These are phyloP conservation scores for Acrobeloides nanus DNA, from an alignment of 2,888 invertebrate species.

Conservation along the genomic window DNA sequence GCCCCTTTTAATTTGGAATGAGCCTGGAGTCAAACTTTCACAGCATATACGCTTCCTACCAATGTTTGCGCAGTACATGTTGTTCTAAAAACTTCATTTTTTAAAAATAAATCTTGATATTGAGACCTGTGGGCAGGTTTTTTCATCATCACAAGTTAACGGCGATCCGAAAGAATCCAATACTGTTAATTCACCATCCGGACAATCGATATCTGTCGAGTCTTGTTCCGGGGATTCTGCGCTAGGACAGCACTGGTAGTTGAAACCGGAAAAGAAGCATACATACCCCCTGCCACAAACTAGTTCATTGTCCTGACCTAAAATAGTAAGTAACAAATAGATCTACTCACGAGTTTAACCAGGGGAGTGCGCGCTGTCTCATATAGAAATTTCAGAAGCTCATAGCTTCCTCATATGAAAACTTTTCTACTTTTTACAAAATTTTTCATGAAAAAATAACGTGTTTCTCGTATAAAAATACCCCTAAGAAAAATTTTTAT, in stretches of 20 bases:
- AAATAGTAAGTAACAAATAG: background rate
- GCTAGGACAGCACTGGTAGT: slow-evolving; percentile 51
- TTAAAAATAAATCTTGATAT: slow-evolving; percentile 6
- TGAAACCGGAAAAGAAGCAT: slow-evolving; percentile 51
- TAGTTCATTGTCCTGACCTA: slow-evolving; percentile 33
- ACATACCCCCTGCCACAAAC: slow-evolving; percentile 44
- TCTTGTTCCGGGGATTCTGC: slow-evolving; percentile 34
- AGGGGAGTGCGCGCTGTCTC: too few relatives aligned
- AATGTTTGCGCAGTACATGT: slow-evolving; percentile 25
- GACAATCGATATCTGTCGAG: slow-evolving; percentile 18
- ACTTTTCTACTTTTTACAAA: too few relatives aligned
- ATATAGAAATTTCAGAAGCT: too few relatives aligned
- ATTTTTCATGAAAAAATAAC: too few relatives aligned
- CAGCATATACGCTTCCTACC: slow-evolving; percentile 22
- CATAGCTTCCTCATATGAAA: too few relatives aligned
- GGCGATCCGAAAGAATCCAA: slow-evolving; percentile 17
- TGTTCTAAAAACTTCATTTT: slow-evolving; percentile 19
- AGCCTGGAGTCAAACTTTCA: slow-evolving; percentile 15
- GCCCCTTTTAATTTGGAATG: slow-evolving; percentile 7
- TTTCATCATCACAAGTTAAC: slow-evolving; percentile 15
- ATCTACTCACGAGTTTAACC: too few relatives aligned
- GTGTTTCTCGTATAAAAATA: too few relatives aligned
- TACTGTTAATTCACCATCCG: slow-evolving; percentile 25
- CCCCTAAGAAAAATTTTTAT: too few relatives aligned
- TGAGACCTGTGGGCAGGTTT: slow-evolving; percentile 1